Conservation (phyloP, 2,888 invertebrate species). For the Drosophila kuntzei region DNA sequence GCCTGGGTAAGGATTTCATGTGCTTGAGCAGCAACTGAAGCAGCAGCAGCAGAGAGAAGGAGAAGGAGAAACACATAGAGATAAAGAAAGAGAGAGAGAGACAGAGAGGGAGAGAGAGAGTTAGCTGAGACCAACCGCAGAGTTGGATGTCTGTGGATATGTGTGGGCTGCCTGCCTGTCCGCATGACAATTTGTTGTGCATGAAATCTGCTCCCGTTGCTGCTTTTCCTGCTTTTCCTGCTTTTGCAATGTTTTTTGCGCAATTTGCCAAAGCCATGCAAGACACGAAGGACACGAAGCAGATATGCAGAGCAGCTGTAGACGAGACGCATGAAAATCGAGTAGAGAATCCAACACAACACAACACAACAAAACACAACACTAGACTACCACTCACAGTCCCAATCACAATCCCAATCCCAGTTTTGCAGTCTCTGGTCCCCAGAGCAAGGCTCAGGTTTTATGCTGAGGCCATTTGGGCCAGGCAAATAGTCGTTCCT, state of each 20-base stretch:
- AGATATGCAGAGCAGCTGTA: conserved; percentile 47
- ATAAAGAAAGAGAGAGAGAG: background rate
- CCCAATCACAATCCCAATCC: conserved; percentile 11
- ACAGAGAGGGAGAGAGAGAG: background rate
- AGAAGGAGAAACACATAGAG: background rate
- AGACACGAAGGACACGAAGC: conserved; percentile 69
- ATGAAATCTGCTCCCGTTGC: conserved; percentile 71
- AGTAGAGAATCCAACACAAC: conserved; percentile 26
- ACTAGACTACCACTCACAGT: too few relatives aligned
- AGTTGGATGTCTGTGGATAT: conserved; percentile 47
- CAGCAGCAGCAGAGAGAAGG: conserved; percentile 1
- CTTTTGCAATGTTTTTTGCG: conserved; percentile 72
- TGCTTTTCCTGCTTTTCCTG: conserved; percentile 23
- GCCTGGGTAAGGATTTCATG: conserved; percentile 78
- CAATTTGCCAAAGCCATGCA: conserved; percentile 78
- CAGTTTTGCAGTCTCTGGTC: conserved; percentile 27
- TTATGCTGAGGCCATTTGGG: conserved; percentile 42
- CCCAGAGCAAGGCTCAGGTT: conserved; percentile 37
- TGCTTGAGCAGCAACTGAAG: conserved; percentile 66
- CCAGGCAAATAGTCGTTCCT: conserved; percentile 66
- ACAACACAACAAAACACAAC: too few relatives aligned
- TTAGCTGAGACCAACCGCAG: conserved; percentile 69
- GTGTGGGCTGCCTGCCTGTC: conserved; percentile 73
- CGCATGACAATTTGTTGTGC: conserved; percentile 80
- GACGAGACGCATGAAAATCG: conserved; percentile 51